Base-by-base conservation (phyloP, 2,113 vertebrate species). In the Cepphus grylle region DNA sequence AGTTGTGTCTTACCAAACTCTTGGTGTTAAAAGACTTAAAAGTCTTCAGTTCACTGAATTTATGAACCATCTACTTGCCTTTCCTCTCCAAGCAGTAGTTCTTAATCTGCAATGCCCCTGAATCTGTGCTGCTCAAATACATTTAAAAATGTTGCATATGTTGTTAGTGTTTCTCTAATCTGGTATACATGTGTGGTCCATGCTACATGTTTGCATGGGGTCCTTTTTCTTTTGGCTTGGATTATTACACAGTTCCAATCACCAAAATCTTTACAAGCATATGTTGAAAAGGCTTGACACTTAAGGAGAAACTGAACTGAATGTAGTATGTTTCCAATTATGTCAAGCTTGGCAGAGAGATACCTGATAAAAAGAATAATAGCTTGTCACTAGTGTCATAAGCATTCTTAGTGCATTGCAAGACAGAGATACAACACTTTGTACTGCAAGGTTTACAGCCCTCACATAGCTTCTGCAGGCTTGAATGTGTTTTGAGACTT, bases 181-280 rank as follows among this genome's bases (percentile, higher is more conserved):
- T 2, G 9, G 45, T 61, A 42, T 8, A 61, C 6, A 7, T 0
- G 0, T 32, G 26, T 61, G 34, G 10, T 70, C 26, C 42, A 10
- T 88, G 73, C 34, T 38, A 16, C 45, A 18, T 6, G 1, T 69
- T 87, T 70, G 14, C 1, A 1, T 47, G 38, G 12, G 23, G 23
- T 36, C 34, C 15, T 86, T 90, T 63, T 85, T 38, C 43, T 61
- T 86, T 73, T 70, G 25, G 4, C 49, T 84, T 32, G 5, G 5
- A 73, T 88, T 50, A 20, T 79, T 76, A 11, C 18, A 40, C 26
- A 25, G 38, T 61, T 86, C 38, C 70, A 16, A n/a, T 74, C 29
- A 43, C 50, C 52, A 59, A 50, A 90, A 49, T 34, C 62, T 90
- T 26, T 61, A 29, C 15, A 58, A 58, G 8, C 12, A 0, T 52